These are phyloP conservation scores for Rallus limicola DNA, from an alignment of 2,113 vertebrate species.

Conservation along the genomic window DNA sequence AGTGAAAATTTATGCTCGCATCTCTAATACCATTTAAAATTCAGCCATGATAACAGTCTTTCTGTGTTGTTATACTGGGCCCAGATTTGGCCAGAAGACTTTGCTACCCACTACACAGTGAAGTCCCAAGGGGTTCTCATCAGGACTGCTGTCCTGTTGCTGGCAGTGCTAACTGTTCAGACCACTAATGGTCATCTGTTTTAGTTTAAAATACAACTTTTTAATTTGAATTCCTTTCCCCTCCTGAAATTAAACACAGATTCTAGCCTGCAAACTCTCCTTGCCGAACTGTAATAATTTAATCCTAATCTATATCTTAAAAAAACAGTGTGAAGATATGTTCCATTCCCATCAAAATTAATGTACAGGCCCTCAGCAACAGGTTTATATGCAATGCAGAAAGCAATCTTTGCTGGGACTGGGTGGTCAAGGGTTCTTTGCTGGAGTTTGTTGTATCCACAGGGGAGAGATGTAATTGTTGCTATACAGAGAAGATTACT, in stretches of 20 bases:
- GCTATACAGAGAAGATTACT: background rate
- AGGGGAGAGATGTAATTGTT: background rate
- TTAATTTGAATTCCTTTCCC: slow-evolving; percentile 33
- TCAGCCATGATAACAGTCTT: background rate
- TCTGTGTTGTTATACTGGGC: background rate
- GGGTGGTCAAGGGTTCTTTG: slow-evolving; percentile 42
- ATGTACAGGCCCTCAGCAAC: slow-evolving; percentile 22
- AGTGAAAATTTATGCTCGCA: background rate
- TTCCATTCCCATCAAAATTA: slow-evolving; percentile 34
- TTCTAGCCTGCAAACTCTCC: slow-evolving; percentile 29
- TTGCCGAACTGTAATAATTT: slow-evolving; percentile 41
- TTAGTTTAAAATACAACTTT: background rate
- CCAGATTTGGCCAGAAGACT: background rate
- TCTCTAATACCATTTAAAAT: background rate
- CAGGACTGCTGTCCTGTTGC: background rate
- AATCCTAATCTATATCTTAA: slow-evolving; percentile 18
- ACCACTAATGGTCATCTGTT: background rate
- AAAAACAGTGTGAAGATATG: slow-evolving; percentile 19
- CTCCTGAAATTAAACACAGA: slow-evolving; percentile 5
- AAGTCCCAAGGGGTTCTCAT: background rate
- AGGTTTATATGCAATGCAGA: slow-evolving; percentile 46
- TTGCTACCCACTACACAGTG: background rate
- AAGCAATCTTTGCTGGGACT: slow-evolving; percentile 39
- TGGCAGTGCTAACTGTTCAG: background rate
- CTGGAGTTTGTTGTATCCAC: background rate